Percentiles rank a stretch among this genome's conserved stretches.
Evolutionary conservation across 1,140 invertebrate genomes (phyloP).

Genomic region (Drosophila jambulina): DNA sequence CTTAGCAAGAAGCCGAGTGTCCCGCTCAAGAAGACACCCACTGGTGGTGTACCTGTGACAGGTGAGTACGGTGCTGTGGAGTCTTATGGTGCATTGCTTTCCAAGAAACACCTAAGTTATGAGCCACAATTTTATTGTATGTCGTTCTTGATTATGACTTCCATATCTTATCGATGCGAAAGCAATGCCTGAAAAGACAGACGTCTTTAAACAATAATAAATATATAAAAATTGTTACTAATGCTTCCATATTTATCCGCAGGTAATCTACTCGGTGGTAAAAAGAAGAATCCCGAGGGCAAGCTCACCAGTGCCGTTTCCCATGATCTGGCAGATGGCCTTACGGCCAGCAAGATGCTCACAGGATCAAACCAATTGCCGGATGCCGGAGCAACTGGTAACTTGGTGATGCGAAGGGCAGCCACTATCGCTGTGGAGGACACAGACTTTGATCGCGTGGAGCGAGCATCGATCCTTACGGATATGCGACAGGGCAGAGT

Average conservation of each 20-base stretch:
- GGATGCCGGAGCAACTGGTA: slow-evolving; percentile 54
- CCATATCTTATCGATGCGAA: slow-evolving; percentile 1
- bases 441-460: slow-evolving; percentile 88
- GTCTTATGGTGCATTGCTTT: background rate
- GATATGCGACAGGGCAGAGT: slow-evolving; percentile 88
- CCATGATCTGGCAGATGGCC: slow-evolving; percentile 77
- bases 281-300: slow-evolving; percentile 86
- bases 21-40: slow-evolving; percentile 88
- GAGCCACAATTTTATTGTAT: too few relatives aligned
- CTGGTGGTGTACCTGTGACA: slow-evolving; percentile 85
- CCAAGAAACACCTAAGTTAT: background rate
- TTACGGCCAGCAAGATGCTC: slow-evolving; percentile 66
- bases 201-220: background rate
- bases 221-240: background rate
- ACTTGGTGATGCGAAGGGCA: slow-evolving; percentile 69
- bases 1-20: slow-evolving; percentile 88
- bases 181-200: background rate
- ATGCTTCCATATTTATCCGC: background rate
- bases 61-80: slow-evolving; percentile 44
- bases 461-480: slow-evolving; percentile 87
- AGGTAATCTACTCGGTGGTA: slow-evolving; percentile 87
- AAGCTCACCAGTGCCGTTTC: slow-evolving; percentile 80
- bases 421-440: slow-evolving; percentile 77
- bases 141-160: background rate
- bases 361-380: slow-evolving; percentile 53